A percentile compares a stretch with the other conserved stretches of the same genome.
Conservation (phyloP, 1,140 invertebrate species). For the Ceratitis capitata region DNA sequence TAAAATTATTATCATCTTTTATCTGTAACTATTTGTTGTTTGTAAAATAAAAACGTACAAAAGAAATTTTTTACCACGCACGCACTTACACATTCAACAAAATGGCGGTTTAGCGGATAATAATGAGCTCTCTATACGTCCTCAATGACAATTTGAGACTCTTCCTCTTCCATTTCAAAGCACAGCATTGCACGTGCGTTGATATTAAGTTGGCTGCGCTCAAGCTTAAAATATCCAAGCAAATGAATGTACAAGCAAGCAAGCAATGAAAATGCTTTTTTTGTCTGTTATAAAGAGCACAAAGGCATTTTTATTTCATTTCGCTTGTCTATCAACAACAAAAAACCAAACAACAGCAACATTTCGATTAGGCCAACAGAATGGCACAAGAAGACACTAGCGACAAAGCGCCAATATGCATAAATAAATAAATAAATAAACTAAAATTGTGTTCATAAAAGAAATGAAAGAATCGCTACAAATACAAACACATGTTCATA, state of each 20-base stretch:
- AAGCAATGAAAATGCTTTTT: too few species aligned
- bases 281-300: not conserved
- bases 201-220: not conserved
- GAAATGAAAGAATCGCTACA: not conserved
- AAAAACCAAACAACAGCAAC: conserved; percentile 65
- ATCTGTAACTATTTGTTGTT: too few species aligned
- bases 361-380: conserved; percentile 64
- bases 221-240: not conserved
- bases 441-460: conserved; percentile 26
- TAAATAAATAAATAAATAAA: conserved; percentile 37
- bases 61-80: too few species aligned
- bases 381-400: conserved; percentile 19
- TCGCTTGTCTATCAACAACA: conserved; percentile 51
- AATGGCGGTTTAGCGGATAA: conserved; percentile 18
- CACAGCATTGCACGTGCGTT: not conserved
- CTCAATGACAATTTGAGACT: not conserved
- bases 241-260: not conserved
- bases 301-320: not conserved
- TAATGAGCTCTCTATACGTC: not conserved
- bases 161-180: not conserved
- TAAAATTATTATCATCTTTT: too few species aligned
- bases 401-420: conserved; percentile 27
- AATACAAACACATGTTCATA: not conserved
- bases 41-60: too few species aligned
- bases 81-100: not conserved